Conservation (phyloP, 2,113 vertebrate species). For the Zeus faber region DNA sequence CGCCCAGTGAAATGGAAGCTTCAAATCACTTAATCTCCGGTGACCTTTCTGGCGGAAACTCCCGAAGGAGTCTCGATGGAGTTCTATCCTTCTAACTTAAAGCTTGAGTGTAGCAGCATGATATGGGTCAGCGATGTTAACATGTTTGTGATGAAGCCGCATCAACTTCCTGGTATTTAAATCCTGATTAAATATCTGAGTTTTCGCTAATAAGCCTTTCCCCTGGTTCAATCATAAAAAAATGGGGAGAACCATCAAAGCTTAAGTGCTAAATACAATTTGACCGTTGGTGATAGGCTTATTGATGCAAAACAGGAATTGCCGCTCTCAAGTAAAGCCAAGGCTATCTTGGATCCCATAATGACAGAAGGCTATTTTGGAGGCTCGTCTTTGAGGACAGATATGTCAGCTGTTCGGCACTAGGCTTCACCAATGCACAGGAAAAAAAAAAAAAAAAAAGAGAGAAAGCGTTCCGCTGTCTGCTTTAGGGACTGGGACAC, state of each 20-base stretch:
- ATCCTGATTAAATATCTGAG: too few relatives aligned
- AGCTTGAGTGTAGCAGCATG: too few relatives aligned
- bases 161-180: too few relatives aligned
- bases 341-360: conserved; percentile 65
- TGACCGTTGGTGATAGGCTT: conserved; percentile 2
- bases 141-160: too few relatives aligned
- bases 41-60: conserved; percentile 50
- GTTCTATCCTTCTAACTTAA: conserved; percentile 21
- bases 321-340: conserved; percentile 36
- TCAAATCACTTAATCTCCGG: conserved; percentile 30
- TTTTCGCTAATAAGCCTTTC: too few relatives aligned
- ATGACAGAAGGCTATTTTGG: conserved; percentile 75
- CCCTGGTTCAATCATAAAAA: neutral
- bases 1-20: too few relatives aligned
- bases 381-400: conserved; percentile 64
- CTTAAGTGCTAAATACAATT: neutral
- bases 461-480: conserved; percentile 29
- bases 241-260: neutral
- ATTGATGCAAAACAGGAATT: conserved; percentile 42
- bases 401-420: conserved; percentile 78
- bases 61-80: conserved; percentile 12
- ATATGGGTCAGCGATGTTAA: too few relatives aligned
- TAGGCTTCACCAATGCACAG: conserved; percentile 53
- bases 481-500: conserved; percentile 44
- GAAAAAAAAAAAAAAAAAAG: conserved; percentile 32